Evolutionary conservation across 23 tunicate genomes (phyloP).

Genomic region (Styela plicata): DNA sequence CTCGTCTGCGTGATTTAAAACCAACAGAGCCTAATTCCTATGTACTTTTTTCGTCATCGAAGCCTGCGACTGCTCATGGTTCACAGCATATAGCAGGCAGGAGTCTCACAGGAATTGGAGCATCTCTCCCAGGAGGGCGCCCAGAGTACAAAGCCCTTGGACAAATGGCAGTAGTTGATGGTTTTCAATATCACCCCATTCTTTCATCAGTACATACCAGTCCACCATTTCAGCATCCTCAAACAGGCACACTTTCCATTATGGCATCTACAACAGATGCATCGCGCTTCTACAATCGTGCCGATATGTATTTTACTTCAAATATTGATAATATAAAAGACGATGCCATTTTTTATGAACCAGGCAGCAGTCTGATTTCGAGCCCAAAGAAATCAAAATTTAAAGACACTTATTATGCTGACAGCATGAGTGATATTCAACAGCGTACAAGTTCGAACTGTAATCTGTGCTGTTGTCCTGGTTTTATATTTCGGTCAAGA

Average conservation of each 20-base stretch:
- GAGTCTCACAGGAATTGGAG: background rate
- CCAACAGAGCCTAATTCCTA: slow-evolving; percentile 93
- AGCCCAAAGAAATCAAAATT: slow-evolving; percentile 22
- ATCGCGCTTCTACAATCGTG: slow-evolving; percentile 19
- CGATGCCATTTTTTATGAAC: slow-evolving; percentile 12
- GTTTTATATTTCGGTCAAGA: background rate
- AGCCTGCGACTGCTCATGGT: slow-evolving; percentile 2
- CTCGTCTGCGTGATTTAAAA: slow-evolving; percentile 61
- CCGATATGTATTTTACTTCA: slow-evolving; percentile 27
- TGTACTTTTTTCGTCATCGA: slow-evolving; percentile 70
- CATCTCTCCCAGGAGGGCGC: slow-evolving; percentile 1
- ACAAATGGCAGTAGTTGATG: background rate
- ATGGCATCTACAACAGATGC: slow-evolving; percentile 11
- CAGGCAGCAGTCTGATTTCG: slow-evolving; percentile 25
- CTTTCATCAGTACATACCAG: slow-evolving; percentile 4
- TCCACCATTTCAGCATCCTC: slow-evolving; percentile 22
- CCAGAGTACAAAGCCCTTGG: slow-evolving; percentile 6
- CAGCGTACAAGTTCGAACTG: background rate
- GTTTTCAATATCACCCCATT: slow-evolving; percentile 23
- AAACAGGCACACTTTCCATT: slow-evolving; percentile 24
- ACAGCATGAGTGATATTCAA: background rate
- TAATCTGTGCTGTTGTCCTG: slow-evolving; percentile 26
- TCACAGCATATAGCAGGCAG: slow-evolving; percentile 1
- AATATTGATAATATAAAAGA: slow-evolving; percentile 19
- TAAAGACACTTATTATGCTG: slow-evolving; percentile 5